phyloP scores from a whole-genome alignment of 2,888 invertebrate species.

The Physocephala rufipes region DNA sequence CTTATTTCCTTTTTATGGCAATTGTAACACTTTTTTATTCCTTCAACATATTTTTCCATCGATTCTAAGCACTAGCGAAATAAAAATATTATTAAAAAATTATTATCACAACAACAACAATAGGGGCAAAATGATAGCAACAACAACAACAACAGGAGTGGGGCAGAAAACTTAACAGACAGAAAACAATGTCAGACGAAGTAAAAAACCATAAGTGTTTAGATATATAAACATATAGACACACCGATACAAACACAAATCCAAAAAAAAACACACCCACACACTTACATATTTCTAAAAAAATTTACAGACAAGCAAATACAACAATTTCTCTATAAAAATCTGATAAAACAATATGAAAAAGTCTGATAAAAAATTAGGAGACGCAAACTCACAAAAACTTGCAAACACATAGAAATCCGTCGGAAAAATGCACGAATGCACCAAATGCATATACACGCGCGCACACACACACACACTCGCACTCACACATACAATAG shows the following conservation, averaged over 20 bases:
- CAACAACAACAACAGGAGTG: slow-evolving; percentile 1
- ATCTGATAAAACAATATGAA: no score
- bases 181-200: slow-evolving; percentile 27
- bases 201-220: slow-evolving; percentile 22
- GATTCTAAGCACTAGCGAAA: slow-evolving; percentile 21
- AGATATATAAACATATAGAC: neutral
- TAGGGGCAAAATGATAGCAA: neutral
- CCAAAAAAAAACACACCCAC: slow-evolving; percentile 15
- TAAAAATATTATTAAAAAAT: neutral
- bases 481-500: neutral
- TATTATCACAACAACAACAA: slow-evolving; percentile 27
- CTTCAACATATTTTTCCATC: slow-evolving; percentile 6
- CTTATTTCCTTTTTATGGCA: neutral
- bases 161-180: no score
- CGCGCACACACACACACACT: neutral
- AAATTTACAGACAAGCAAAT: slow-evolving; percentile 24
- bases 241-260: slow-evolving; percentile 24
- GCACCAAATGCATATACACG: no score
- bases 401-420: neutral
- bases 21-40: neutral
- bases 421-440: neutral
- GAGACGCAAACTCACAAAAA: no score
- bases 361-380: no score
- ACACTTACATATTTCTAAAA: neutral
- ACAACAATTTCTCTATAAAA: neutral